Evolutionary conservation across 2,888 invertebrate genomes (phyloP).

Genomic region (Phymatocera aterrima): DNA sequence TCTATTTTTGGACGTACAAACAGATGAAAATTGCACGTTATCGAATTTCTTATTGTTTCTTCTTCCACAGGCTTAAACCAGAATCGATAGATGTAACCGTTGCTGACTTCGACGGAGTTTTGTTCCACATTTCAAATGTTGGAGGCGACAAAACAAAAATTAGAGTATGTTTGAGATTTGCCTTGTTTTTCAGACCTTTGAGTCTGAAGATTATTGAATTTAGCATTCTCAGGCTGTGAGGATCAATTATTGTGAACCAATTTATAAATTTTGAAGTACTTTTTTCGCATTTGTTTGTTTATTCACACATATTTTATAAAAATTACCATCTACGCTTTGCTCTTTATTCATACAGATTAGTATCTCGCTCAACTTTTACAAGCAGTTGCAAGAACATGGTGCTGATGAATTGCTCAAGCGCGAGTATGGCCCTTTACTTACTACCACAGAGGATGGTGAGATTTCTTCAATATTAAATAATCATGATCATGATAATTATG

Average conservation of each 20-base stretch:
- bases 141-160: slow-evolving; percentile 98
- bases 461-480: slow-evolving; percentile 31
- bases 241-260: background rate
- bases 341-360: slow-evolving; percentile 83
- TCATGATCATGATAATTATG: too few relatives aligned
- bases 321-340: slow-evolving; percentile 53
- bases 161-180: slow-evolving; percentile 81
- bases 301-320: slow-evolving; percentile 26
- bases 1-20: background rate
- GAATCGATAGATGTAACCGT: slow-evolving; percentile 96
- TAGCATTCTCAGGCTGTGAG: too few relatives aligned
- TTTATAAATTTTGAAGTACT: background rate
- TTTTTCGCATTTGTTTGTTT: background rate
- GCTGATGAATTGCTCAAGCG: slow-evolving; percentile 97
- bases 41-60: slow-evolving; percentile 13
- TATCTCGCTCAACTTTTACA: slow-evolving; percentile 98
- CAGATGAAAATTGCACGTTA: background rate
- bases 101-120: slow-evolving; percentile 99
- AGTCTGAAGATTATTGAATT: too few relatives aligned
- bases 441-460: slow-evolving; percentile 91
- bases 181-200: background rate
- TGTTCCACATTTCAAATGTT: slow-evolving; percentile 98
- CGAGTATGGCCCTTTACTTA: slow-evolving; percentile 91
- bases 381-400: slow-evolving; percentile 98
- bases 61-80: slow-evolving; percentile 86